Percentiles rank a stretch among this genome's conserved stretches.
These are phyloP conservation scores for Phyllotreta cruciferae DNA, from an alignment of 2,888 invertebrate genomes.

Conservation along the genomic window DNA sequence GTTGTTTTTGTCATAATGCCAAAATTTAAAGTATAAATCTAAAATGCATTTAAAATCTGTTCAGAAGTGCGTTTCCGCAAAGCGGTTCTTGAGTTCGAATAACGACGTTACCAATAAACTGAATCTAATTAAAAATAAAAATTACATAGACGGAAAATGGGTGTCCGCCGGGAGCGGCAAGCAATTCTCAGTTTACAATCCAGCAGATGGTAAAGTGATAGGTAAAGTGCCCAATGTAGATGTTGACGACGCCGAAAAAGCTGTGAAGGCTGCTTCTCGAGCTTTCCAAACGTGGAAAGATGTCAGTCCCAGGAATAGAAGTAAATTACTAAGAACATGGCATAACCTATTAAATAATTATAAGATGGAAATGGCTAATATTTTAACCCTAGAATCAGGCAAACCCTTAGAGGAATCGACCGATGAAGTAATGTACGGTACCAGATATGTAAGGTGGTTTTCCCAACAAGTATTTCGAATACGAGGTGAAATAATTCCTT, in stretches of 20 bases:
- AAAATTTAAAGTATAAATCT: slow-evolving; percentile 5
- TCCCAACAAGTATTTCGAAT: slow-evolving; percentile 91
- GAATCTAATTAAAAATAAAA: slow-evolving; percentile 63
- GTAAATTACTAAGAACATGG: slow-evolving; percentile 76
- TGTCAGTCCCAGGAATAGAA: slow-evolving; percentile 80
- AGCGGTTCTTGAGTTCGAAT: slow-evolving; percentile 6
- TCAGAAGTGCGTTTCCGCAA: slow-evolving; percentile 6
- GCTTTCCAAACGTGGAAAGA: slow-evolving; percentile 82
- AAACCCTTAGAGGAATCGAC: slow-evolving; percentile 88
- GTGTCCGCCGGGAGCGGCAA: slow-evolving; percentile 69
- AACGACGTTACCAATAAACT: slow-evolving; percentile 40
- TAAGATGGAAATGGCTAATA: slow-evolving; percentile 75
- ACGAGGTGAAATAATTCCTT: slow-evolving; percentile 79
- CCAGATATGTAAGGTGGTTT: slow-evolving; percentile 95
- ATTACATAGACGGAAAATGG: slow-evolving; percentile 82
- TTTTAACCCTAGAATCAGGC: slow-evolving; percentile 86
- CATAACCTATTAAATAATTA: slow-evolving; percentile 77
- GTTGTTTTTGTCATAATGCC: no score
- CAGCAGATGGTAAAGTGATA: slow-evolving; percentile 77
- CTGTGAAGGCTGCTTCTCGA: slow-evolving; percentile 76
- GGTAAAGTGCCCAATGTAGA: slow-evolving; percentile 86
- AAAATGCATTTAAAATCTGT: no score
- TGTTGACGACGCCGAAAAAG: slow-evolving; percentile 72
- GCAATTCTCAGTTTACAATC: slow-evolving; percentile 81
- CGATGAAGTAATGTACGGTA: slow-evolving; percentile 90